These are phyloP conservation scores for Picus viridis DNA, from an alignment of 2,797 vertebrate genomes.

Conservation along the genomic window DNA sequence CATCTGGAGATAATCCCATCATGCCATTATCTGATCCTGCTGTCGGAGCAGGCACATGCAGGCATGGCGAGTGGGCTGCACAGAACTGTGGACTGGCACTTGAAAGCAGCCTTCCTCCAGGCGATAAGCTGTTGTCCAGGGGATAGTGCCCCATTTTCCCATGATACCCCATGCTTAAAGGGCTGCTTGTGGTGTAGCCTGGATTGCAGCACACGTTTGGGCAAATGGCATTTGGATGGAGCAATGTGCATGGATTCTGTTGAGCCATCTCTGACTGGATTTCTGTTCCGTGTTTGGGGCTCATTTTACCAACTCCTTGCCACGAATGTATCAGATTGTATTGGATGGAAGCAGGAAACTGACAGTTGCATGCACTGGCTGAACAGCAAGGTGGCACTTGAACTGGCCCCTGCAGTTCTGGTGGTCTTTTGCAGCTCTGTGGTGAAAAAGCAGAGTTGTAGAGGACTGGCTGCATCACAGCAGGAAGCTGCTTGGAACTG, in stretches of 20 bases:
- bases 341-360: constrained; percentile 70
- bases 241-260: constrained; percentile 58
- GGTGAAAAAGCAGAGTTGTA: constrained; percentile 64
- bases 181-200: constrained; percentile 70
- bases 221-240: constrained; percentile 69
- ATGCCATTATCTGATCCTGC: constrained; percentile 69
- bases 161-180: constrained; percentile 55
- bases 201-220: constrained; percentile 73
- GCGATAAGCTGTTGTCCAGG: constrained; percentile 13
- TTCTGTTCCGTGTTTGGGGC: constrained; percentile 42
- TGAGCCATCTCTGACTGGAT: constrained; percentile 43
- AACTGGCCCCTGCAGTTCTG: constrained; percentile 80
- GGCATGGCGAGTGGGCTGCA: constrained; percentile 49
- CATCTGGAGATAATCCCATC: constrained; percentile 83
- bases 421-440: constrained; percentile 54
- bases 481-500: constrained; percentile 48
- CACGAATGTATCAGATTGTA: constrained; percentile 69
- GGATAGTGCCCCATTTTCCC: constrained; percentile 47
- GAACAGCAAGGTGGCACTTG: constrained; percentile 64
- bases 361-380: constrained; percentile 78
- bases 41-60: constrained; percentile 33
- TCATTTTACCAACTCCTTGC: constrained; percentile 67
- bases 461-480: constrained; percentile 51
- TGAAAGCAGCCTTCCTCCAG: constrained; percentile 50
- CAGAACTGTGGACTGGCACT: constrained; percentile 48